Conservation (phyloP, 2,113 vertebrate species). For the Arothron firmamentum region DNA sequence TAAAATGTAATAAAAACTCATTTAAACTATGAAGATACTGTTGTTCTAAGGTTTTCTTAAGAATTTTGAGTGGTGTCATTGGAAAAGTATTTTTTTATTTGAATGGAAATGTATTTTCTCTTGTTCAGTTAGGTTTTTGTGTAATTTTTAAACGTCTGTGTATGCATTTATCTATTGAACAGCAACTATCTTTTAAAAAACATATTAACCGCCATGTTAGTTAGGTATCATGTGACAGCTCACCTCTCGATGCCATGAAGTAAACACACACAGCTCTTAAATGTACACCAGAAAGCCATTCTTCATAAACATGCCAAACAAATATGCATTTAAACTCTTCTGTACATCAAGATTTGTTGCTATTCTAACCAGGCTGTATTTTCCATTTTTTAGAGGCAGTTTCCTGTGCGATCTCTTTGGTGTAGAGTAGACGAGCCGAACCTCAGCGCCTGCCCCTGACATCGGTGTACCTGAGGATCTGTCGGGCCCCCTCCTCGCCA, state of each 20-base stretch:
- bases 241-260: conserved; percentile 9
- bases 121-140: neutral
- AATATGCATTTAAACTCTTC: neutral
- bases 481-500: conserved; percentile 43
- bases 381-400: conserved; percentile 10
- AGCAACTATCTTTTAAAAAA: conserved; percentile 28
- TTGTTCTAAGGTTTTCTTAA: neutral
- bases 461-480: conserved; percentile 50
- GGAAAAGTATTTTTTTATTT: neutral
- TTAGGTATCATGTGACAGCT: conserved; percentile 23
- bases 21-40: too few species aligned
- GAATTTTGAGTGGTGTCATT: neutral
- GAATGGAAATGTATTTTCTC: neutral
- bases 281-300: neutral
- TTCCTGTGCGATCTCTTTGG: conserved; percentile 19
- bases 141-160: neutral
- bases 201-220: neutral
- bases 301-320: neutral
- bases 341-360: neutral
- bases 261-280: neutral
- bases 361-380: neutral
- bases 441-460: conserved; percentile 29
- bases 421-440: conserved; percentile 3
- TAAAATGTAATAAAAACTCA: too few species aligned
- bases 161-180: neutral